Evolutionary conservation across 2,797 vertebrate genomes (phyloP).

Genomic region (Bradypodion pumilum): DNA sequence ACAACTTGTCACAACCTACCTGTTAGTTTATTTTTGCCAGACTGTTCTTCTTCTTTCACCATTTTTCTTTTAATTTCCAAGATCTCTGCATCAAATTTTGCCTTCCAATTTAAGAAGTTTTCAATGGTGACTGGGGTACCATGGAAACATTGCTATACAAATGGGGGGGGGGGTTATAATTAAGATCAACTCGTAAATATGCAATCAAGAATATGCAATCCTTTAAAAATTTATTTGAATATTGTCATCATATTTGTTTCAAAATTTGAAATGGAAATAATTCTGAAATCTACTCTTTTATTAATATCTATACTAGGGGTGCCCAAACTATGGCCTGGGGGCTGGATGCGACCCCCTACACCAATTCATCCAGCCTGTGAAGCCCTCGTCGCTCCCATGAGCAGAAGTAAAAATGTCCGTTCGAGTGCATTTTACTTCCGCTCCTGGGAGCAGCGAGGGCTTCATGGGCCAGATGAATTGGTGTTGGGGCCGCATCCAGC

Average conservation of each 20-base stretch:
- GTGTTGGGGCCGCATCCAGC: too few relatives aligned
- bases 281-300: not conserved
- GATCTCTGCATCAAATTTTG: slow-evolving; percentile 89
- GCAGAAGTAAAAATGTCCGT: too few relatives aligned
- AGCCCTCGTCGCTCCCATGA: too few relatives aligned
- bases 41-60: slow-evolving; percentile 94
- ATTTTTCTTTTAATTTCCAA: slow-evolving; percentile 86
- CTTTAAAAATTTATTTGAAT: not conserved
- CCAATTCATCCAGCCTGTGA: too few relatives aligned
- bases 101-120: slow-evolving; percentile 95
- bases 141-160: slow-evolving; percentile 88
- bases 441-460: too few relatives aligned
- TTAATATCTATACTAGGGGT: not conserved
- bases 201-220: not conserved
- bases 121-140: slow-evolving; percentile 97
- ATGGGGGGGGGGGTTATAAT: slow-evolving; percentile 18
- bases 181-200: slow-evolving; percentile 24
- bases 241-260: not conserved
- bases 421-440: too few relatives aligned
- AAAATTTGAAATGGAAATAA: not conserved
- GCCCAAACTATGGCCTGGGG: not conserved
- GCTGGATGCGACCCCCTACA: too few relatives aligned
- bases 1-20: slow-evolving; percentile 74
- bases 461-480: too few relatives aligned
- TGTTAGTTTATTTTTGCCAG: slow-evolving; percentile 89